Evolutionary conservation across 2,113 vertebrate genomes (phyloP).

Genomic region (Bos javanicus): DNA sequence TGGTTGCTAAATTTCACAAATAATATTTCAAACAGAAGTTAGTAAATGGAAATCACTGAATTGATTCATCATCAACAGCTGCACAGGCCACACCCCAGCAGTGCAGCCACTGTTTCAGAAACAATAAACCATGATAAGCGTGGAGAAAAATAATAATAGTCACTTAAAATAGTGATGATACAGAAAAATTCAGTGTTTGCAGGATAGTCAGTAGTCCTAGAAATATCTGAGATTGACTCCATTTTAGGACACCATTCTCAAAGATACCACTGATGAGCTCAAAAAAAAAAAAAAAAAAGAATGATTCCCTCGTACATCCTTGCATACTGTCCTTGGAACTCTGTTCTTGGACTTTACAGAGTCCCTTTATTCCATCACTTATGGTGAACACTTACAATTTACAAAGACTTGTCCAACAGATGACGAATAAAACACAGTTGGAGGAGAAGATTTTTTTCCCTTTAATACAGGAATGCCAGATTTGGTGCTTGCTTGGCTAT

Average conservation of each 20-base stretch:
- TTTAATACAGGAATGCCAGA: not conserved
- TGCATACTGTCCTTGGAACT: not conserved
- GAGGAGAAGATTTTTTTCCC: not conserved
- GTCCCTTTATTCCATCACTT: not conserved
- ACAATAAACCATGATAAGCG: slow-evolving; percentile 54
- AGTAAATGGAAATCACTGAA: not conserved
- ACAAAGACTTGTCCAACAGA: not conserved
- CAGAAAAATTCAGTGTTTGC: not conserved
- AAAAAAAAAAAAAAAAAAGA: not conserved
- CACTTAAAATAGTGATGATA: not conserved
- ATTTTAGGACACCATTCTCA: not conserved
- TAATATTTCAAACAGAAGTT: not conserved
- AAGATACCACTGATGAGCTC: not conserved
- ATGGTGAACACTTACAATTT: not conserved
- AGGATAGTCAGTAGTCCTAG: not conserved
- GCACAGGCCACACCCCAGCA: not conserved
- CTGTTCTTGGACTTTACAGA: not conserved
- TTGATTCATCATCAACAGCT: not conserved
- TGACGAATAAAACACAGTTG: not conserved
- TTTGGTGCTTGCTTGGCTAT: not conserved
- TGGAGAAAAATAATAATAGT: not conserved
- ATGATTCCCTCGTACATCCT: not conserved
- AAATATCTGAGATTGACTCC: not conserved
- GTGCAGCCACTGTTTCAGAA: not conserved
- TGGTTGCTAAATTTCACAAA: not conserved